Evolutionary conservation across 2,113 vertebrate species (phyloP).

Genomic region (Todiramphus saurophagus): DNA sequence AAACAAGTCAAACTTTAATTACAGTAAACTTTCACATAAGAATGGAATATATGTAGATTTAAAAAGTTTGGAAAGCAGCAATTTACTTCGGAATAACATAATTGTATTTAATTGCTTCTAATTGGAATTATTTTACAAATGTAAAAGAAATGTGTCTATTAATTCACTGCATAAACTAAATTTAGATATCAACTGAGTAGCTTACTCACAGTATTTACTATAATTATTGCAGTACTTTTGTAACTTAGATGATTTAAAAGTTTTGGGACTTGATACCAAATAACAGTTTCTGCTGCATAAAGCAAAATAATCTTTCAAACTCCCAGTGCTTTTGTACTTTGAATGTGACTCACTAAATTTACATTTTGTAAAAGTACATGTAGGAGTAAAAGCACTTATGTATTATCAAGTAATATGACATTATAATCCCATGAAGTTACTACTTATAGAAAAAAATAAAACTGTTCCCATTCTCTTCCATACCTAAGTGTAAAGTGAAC

Average conservation of each 20-base stretch:
- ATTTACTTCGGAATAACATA: constrained; percentile 24
- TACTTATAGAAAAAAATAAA: constrained; percentile 61
- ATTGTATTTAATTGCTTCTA: constrained; percentile 48
- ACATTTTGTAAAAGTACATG: constrained; percentile 64
- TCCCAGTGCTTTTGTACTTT: constrained; percentile 21
- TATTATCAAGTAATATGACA: constrained; percentile 68
- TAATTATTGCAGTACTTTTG: constrained; percentile 48
- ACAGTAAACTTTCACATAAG: background rate
- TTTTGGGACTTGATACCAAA: constrained; percentile 47
- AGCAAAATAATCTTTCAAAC: constrained; percentile 62
- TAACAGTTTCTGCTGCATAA: constrained; percentile 52
- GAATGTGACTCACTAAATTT: constrained; percentile 67
- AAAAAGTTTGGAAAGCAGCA: constrained; percentile 30
- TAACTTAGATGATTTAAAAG: constrained; percentile 32
- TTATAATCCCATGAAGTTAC: constrained; percentile 57
- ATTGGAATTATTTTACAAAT: constrained; percentile 46
- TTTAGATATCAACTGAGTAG: constrained; percentile 29
- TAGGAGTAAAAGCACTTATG: constrained; percentile 73
- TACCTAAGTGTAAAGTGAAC: background rate
- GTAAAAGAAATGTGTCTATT: constrained; percentile 49
- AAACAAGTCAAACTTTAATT: background rate
- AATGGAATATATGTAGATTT: background rate
- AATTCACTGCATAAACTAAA: constrained; percentile 34
- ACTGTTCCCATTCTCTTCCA: background rate
- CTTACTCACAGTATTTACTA: constrained; percentile 61